These are phyloP conservation scores for Gallinago jamesoni DNA, from an alignment of 2,113 vertebrate species.

Conservation along the genomic window DNA sequence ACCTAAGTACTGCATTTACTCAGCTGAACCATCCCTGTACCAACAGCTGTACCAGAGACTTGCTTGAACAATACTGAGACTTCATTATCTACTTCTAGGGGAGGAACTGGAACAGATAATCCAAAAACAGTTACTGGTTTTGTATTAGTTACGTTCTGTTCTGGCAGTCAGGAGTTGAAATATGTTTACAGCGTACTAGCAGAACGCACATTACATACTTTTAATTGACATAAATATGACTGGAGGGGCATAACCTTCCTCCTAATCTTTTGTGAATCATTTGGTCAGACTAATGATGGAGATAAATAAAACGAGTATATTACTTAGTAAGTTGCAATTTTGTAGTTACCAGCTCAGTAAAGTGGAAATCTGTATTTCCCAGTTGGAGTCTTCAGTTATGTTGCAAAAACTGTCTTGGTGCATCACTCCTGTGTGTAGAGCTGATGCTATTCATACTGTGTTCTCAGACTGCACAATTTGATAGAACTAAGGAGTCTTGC, in stretches of 20 bases:
- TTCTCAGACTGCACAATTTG: neutral
- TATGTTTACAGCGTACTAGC: neutral
- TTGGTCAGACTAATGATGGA: neutral
- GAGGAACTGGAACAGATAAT: neutral
- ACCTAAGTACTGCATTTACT: neutral
- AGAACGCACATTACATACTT: fast-evolving
- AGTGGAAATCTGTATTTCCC: neutral
- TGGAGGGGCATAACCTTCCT: neutral
- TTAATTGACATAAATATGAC: neutral
- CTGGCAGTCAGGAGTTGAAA: neutral
- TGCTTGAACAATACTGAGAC: neutral
- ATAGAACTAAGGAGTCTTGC: neutral
- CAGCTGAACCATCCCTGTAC: neutral
- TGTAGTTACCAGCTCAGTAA: neutral
- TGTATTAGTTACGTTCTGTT: neutral
- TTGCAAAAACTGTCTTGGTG: neutral
- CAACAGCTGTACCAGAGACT: neutral
- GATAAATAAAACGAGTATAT: neutral
- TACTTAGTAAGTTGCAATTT: neutral
- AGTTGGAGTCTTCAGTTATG: neutral
- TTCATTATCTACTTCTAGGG: neutral
- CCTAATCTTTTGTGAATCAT: neutral
- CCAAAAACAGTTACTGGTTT: neutral
- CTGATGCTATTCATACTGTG: neutral
- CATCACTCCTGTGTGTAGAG: neutral